A percentile compares a stretch with the other conserved stretches of the same genome.
Evolutionary conservation across 2,797 vertebrate species (phyloP).

Genomic region (Hephaestus fuliginosus): DNA sequence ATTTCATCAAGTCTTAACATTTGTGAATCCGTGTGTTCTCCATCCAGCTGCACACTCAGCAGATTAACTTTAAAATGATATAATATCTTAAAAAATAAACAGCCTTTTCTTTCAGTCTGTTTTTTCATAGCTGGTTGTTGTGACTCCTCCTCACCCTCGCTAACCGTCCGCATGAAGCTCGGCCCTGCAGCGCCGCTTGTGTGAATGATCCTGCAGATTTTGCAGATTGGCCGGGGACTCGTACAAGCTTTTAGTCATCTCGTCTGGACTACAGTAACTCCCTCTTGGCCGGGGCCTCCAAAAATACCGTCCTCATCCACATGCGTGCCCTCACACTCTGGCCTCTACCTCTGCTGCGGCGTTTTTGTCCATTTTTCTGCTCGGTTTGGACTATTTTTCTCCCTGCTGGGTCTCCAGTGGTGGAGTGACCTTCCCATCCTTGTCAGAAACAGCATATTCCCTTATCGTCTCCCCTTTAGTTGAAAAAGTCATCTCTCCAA

Average conservation of each 20-base stretch:
- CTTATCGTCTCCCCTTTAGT: slow-evolving; percentile 22
- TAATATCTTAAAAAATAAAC: slow-evolving; percentile 6
- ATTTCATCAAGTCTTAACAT: slow-evolving; percentile 12
- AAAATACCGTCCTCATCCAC: slow-evolving; percentile 28
- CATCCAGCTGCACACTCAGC: slow-evolving; percentile 3
- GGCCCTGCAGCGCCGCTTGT: slow-evolving; percentile 7
- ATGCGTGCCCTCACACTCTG: slow-evolving; percentile 1
- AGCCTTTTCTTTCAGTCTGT: too few species aligned
- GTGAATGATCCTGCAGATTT: slow-evolving; percentile 37
- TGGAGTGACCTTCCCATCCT: slow-evolving; percentile 59
- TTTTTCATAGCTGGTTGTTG: not conserved
- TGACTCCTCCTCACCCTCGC: slow-evolving; percentile 12
- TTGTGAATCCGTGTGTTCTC: slow-evolving; percentile 1
- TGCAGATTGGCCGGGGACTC: slow-evolving; percentile 28
- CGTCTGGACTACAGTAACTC: slow-evolving; percentile 11
- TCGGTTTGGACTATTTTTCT: slow-evolving; percentile 7
- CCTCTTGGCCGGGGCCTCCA: slow-evolving; percentile 6
- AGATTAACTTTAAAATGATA: slow-evolving; percentile 14
- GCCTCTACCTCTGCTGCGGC: not conserved
- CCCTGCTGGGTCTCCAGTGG: slow-evolving; percentile 41
- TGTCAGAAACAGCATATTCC: slow-evolving; percentile 24
- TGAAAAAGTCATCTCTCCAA: slow-evolving; percentile 41
- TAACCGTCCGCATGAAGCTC: slow-evolving; percentile 1
- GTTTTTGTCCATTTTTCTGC: slow-evolving; percentile 17
- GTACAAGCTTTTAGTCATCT: slow-evolving; percentile 53